These are phyloP conservation scores for Syngnathus typhle DNA, from an alignment of 2,113 vertebrate species.

Conservation along the genomic window DNA sequence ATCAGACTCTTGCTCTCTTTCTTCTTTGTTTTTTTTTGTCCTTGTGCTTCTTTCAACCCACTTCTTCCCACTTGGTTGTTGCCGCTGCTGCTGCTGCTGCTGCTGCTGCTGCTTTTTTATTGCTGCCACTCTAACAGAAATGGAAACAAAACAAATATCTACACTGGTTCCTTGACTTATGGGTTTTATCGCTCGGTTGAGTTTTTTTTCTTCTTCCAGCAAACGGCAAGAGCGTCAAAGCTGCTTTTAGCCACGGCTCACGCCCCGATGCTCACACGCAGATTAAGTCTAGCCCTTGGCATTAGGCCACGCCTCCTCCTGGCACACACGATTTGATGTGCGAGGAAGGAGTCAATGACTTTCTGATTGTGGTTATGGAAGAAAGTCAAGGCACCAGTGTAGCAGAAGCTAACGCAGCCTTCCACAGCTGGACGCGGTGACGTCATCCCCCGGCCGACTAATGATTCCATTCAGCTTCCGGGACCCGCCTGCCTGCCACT, in stretches of 20 bases:
- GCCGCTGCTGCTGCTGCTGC: conserved; percentile 13
- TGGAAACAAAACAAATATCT: conserved; percentile 28
- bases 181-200: background rate
- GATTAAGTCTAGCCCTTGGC: too few species aligned
- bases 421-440: conserved; percentile 82
- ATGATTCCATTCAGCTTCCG: conserved; percentile 80
- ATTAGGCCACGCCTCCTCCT: too few species aligned
- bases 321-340: too few species aligned
- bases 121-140: conserved; percentile 77
- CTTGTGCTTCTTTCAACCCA: conserved; percentile 48
- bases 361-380: too few species aligned
- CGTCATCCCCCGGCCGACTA: conserved; percentile 71
- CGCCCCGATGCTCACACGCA: background rate
- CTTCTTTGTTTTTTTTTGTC: conserved; percentile 6
- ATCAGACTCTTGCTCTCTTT: conserved; percentile 64
- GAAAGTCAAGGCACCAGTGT: background rate
- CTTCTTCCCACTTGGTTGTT: conserved; percentile 57
- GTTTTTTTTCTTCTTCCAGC: too few species aligned
- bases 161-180: background rate
- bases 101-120: background rate
- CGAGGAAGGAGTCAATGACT: too few species aligned
- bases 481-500: conserved; percentile 76
- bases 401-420: conserved; percentile 58
- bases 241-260: too few species aligned
- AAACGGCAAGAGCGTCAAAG: too few species aligned